Conservation (phyloP, 2,888 invertebrate genomes). For the Melieria picta region DNA sequence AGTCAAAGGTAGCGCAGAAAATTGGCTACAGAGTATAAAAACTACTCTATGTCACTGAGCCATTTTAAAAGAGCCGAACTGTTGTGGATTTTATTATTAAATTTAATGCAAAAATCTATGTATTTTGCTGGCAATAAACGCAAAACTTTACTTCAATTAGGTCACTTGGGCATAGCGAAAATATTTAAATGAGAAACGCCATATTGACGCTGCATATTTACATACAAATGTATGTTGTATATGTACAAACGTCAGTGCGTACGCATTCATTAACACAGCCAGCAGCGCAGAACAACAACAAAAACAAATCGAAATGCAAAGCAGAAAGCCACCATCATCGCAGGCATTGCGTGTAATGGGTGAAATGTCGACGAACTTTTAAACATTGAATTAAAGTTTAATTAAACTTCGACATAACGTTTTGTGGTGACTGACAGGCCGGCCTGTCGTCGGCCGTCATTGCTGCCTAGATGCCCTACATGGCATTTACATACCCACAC, state of each 20-base stretch:
- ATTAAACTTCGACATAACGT: constrained; percentile 32
- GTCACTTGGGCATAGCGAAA: too few relatives aligned
- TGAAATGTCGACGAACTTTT: constrained; percentile 41
- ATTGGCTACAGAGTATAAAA: too few relatives aligned
- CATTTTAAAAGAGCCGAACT: too few relatives aligned
- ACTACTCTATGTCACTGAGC: too few relatives aligned
- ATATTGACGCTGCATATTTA: background rate
- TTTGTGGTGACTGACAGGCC: background rate
- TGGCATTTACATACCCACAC: background rate
- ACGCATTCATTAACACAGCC: constrained; percentile 25
- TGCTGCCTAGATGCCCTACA: background rate
- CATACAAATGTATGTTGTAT: background rate
- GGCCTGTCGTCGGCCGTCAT: background rate
- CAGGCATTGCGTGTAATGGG: constrained; percentile 14
- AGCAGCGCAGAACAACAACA: constrained; percentile 7
- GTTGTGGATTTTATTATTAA: too few relatives aligned
- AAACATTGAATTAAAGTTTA: constrained; percentile 39
- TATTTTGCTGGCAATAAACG: too few relatives aligned
- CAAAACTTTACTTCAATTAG: too few relatives aligned
- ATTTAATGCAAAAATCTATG: too few relatives aligned
- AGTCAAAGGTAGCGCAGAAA: too few relatives aligned
- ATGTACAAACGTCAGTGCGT: constrained; percentile 1
- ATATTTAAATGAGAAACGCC: too few relatives aligned
- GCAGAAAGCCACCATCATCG: background rate
- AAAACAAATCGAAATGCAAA: background rate